These are phyloP conservation scores for Flabesymbios commensalis DNA, from an alignment of 2,888 invertebrate genomes.

Conservation along the genomic window DNA sequence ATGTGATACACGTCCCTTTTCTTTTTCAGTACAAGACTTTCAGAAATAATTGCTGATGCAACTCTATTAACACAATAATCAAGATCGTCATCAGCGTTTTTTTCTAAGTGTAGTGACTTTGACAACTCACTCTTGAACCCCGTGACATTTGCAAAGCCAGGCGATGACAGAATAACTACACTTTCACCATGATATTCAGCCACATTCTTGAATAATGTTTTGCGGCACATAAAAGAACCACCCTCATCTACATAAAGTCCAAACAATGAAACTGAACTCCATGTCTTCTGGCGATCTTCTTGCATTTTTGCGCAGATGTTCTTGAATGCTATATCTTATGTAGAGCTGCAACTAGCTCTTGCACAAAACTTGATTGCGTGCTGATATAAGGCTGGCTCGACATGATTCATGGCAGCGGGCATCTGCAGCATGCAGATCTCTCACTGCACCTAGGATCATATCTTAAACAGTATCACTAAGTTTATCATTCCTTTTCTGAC, in stretches of 20 bases:
- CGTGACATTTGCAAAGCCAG: slow-evolving; percentile 9
- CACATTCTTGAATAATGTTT: slow-evolving; percentile 8
- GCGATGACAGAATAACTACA: background rate
- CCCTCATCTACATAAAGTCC: slow-evolving; percentile 6
- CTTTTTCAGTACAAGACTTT: background rate
- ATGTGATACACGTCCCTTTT: slow-evolving; percentile 1
- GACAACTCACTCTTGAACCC: slow-evolving; percentile 7
- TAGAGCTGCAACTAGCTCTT: background rate
- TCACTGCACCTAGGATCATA: background rate
- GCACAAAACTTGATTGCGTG: background rate
- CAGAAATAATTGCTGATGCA: background rate
- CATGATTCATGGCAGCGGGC: slow-evolving; percentile 3
- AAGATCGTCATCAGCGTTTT: background rate
- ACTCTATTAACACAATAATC: background rate
- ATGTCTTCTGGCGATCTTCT: slow-evolving; percentile 2
- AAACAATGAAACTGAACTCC: slow-evolving; percentile 9
- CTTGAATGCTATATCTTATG: slow-evolving; percentile 1
- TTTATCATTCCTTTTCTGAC: slow-evolving; percentile 1
- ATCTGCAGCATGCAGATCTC: slow-evolving; percentile 6
- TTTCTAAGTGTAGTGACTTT: background rate
- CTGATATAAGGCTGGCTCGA: slow-evolving; percentile 3
- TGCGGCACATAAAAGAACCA: slow-evolving; percentile 7
- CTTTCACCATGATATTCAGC: slow-evolving; percentile 12
- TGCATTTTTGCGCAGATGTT: slow-evolving; percentile 3
- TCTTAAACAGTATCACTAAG: slow-evolving; percentile 1